phyloP scores from a whole-genome alignment of 2,888 invertebrate species.

The Balanococcus diminutus region DNA sequence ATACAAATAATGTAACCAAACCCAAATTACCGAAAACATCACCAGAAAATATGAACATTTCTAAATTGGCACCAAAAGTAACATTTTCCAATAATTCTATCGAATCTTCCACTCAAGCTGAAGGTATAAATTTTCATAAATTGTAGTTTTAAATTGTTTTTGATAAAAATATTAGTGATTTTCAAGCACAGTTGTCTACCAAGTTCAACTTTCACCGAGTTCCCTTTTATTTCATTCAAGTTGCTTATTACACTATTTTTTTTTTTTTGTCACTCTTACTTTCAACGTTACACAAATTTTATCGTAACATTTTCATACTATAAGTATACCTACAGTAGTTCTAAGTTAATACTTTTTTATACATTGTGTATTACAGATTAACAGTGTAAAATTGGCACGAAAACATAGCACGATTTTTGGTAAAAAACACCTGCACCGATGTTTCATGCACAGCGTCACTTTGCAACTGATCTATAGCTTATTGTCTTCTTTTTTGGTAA shows the following conservation, averaged over 20 bases:
- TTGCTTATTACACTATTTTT: not conserved
- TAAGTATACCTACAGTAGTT: not conserved
- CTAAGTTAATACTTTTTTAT: not conserved
- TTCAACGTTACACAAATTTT: not conserved
- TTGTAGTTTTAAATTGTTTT: not conserved
- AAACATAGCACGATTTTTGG: conserved; percentile 44
- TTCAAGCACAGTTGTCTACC: no score
- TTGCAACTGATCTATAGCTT: conserved; percentile 2
- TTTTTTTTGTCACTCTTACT: not conserved
- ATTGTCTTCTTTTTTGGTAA: not conserved
- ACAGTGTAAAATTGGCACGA: conserved; percentile 23
- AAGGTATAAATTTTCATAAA: not conserved
- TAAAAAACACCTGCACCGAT: conserved; percentile 22
- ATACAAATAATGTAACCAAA: not conserved
- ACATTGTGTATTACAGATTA: conserved; percentile 45
- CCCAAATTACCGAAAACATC: not conserved
- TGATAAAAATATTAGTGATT: not conserved
- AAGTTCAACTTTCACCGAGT: no score
- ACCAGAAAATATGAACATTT: not conserved
- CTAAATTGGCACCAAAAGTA: not conserved
- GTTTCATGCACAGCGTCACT: conserved; percentile 32
- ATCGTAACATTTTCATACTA: not conserved
- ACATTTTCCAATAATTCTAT: not conserved
- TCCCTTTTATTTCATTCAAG: not conserved
- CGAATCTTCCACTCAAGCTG: not conserved